A percentile compares a stretch with the other conserved stretches of the same genome.
Evolutionary conservation across 2,797 vertebrate genomes (phyloP).

Genomic region (Lacerta viridis): DNA sequence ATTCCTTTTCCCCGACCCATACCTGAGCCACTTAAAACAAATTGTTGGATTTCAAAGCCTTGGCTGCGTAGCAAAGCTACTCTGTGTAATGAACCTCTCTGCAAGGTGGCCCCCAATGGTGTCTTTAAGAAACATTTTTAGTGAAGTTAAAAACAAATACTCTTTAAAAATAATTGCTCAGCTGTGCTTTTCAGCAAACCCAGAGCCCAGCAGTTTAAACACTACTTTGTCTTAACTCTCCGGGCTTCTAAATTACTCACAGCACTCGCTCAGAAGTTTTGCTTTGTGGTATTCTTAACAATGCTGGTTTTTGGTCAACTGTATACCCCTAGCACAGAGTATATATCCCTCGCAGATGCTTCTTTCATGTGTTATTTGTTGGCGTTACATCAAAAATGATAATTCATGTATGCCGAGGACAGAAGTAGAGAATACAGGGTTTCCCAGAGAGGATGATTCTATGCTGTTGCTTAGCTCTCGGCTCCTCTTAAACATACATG

Average conservation of each 20-base stretch:
- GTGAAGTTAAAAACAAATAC: conserved; percentile 60
- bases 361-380: conserved; percentile 26
- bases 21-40: conserved; percentile 18
- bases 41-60: conserved; percentile 22
- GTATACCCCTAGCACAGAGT: conserved; percentile 38
- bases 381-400: conserved; percentile 4
- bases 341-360: conserved; percentile 30
- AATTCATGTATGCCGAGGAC: not conserved
- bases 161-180: conserved; percentile 62
- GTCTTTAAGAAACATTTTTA: conserved; percentile 60
- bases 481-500: not conserved
- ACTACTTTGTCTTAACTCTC: conserved; percentile 49
- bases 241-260: conserved; percentile 39
- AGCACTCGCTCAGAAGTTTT: conserved; percentile 32
- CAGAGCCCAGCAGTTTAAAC: conserved; percentile 40
- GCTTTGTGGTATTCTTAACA: conserved; percentile 51
- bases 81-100: conserved; percentile 52
- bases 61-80: conserved; percentile 15
- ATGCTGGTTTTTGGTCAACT: conserved; percentile 51
- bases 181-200: conserved; percentile 56
- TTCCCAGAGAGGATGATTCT: conserved; percentile 1
- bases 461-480: not conserved
- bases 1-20: not conserved
- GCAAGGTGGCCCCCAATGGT: conserved; percentile 23
- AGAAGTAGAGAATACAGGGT: not conserved